Evolutionary conservation across 2,797 vertebrate genomes (phyloP), one percentile per base, ranked within the genome.

Genomic region (Cyprinella venusta): DNA sequence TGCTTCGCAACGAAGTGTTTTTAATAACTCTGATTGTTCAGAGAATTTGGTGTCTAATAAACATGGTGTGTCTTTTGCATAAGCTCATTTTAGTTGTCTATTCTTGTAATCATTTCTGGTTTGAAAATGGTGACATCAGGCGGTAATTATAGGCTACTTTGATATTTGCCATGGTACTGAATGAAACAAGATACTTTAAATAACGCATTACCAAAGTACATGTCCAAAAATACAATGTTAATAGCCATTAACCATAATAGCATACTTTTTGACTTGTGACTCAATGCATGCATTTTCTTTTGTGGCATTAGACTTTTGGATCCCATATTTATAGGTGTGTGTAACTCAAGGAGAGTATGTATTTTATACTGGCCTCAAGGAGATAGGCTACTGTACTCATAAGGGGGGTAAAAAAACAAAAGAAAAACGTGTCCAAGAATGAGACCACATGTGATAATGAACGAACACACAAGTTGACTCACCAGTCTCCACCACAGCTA

Each of bases 1-100:
- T 91, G 89, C 97, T 98, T 97, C 97, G 96, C 95, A 98, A 89
- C 97, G 97, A 95, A 98, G 97, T 92, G 92, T 87, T 90, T 89
- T 91, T 90, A 84, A 89, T 84, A 89, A 90, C 91, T 93, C 93
- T 95, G 94, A 91, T 80, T 90, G 65, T 92, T 94, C 93, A 94
- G 94, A 93, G 21, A 69, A 45, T 90, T 91, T 90, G 87, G 91
- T 91, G 92, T 94, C 91, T 92, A 95, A 95, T 94, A 95, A 95
- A 95, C 83, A 88, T 88, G 40, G 83, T 88, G 83, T 87, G 8
- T 59, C 12, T 63, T 92, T 92, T 91, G 86, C 85, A 92, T 86
- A 76, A 21, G 78, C 45, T 59, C 59, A 56, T 68, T 88, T 42
- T 33, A 1, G 30, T 15, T 61, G 81, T 69, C 80, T 86, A 2